Evolutionary conservation across 1,140 invertebrate species (phyloP).

Genomic region (Neocloeon triangulifer): DNA sequence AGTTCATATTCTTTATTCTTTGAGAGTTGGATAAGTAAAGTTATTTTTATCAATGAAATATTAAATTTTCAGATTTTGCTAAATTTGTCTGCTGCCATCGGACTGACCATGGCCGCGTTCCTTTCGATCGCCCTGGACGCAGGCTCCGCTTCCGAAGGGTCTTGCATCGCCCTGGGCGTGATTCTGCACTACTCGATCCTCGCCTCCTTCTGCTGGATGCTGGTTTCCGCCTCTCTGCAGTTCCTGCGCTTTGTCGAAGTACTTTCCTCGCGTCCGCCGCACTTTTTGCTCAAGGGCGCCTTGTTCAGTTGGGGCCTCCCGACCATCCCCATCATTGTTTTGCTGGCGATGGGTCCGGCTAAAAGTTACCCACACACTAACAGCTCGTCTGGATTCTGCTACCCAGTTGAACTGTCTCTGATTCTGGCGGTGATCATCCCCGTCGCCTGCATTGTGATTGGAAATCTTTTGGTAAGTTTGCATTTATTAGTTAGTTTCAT

Average conservation of each 20-base stretch:
- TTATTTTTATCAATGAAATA: no score
- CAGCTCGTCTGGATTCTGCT: slow-evolving; percentile 4
- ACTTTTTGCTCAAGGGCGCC: slow-evolving; percentile 3
- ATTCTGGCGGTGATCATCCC: slow-evolving; percentile 5
- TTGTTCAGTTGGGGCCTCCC: slow-evolving; percentile 2
- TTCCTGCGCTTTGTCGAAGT: slow-evolving; percentile 6
- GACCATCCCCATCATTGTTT: background rate
- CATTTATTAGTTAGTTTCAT: slow-evolving; percentile 1
- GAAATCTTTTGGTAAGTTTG: slow-evolving; percentile 4
- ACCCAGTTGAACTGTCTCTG: slow-evolving; percentile 4
- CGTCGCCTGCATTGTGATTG: slow-evolving; percentile 2
- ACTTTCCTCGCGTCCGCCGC: background rate
- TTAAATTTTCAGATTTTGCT: slow-evolving; percentile 1
- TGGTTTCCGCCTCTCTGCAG: slow-evolving; percentile 6
- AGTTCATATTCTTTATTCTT: no score
- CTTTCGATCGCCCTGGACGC: background rate
- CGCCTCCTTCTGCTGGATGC: slow-evolving; percentile 7
- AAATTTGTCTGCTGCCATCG: slow-evolving; percentile 5
- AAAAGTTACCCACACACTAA: background rate
- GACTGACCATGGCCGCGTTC: slow-evolving; percentile 5
- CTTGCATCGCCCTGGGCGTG: slow-evolving; percentile 3
- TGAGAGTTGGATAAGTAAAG: no score
- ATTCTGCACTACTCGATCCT: slow-evolving; percentile 7
- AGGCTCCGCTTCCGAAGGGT: background rate
- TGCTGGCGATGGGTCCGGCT: background rate